Percentiles rank a stretch among this genome's conserved stretches.
Conservation (phyloP, 1,140 invertebrate species). For the Brachionus calyciflorus region DNA sequence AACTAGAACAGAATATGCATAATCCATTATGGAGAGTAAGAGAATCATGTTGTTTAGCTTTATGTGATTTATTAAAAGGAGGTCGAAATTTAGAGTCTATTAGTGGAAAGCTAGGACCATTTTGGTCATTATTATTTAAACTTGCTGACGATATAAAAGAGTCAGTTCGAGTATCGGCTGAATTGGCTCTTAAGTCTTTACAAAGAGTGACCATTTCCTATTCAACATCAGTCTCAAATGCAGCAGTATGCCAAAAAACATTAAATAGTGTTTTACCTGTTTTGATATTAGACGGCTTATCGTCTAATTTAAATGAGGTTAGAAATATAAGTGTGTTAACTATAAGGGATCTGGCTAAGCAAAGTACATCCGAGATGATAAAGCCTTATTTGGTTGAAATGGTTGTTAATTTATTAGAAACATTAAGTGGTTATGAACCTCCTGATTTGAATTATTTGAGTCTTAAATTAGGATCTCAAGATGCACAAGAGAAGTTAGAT, state of each 20-base stretch:
- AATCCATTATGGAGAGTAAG: conserved; percentile 80
- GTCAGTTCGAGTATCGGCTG: conserved; percentile 73
- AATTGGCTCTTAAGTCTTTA: conserved; percentile 71
- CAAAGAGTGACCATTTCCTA: conserved; percentile 68
- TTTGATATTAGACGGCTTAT: conserved; percentile 74
- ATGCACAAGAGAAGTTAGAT: conserved; percentile 69
- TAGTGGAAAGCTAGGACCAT: conserved; percentile 5
- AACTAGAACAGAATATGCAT: conserved; percentile 76
- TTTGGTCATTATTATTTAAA: conserved; percentile 22
- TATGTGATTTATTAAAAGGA: conserved; percentile 45
- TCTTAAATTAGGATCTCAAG: conserved; percentile 67
- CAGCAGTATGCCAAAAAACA: conserved; percentile 74
- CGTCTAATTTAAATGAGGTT: conserved; percentile 74
- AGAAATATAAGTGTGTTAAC: conserved; percentile 64
- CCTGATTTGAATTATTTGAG: conserved; percentile 75
- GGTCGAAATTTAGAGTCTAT: conserved; percentile 11
- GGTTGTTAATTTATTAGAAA: conserved; percentile 76
- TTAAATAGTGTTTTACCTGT: conserved; percentile 74
- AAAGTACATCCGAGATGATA: not conserved
- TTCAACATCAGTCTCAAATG: conserved; percentile 64
- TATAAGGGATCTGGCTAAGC: conserved; percentile 28
- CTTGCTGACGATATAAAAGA: conserved; percentile 54
- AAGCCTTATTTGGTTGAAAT: conserved; percentile 72
- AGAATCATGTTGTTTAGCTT: conserved; percentile 69
- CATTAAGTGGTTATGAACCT: conserved; percentile 78